A percentile compares a stretch with the other conserved stretches of the same genome.
Evolutionary conservation across 2,888 invertebrate species (phyloP).

Genomic region (Colletes collaris): DNA sequence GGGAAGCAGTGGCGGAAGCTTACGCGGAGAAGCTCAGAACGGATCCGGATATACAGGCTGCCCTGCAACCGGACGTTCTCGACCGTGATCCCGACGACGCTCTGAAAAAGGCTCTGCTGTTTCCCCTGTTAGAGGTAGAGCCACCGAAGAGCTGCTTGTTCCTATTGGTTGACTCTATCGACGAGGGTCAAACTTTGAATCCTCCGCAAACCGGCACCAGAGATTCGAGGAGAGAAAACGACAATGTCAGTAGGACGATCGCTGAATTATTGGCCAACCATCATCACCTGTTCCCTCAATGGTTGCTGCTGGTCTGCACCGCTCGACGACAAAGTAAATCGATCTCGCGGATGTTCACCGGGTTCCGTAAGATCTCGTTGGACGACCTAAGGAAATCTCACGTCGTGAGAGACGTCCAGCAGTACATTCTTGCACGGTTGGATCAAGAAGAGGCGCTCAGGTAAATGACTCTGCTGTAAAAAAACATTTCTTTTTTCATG

Average conservation of each 20-base stretch:
- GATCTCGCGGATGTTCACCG: constrained; percentile 90
- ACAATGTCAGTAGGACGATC: constrained; percentile 86
- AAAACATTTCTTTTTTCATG: no score
- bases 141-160: constrained; percentile 94
- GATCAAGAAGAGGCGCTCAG: constrained; percentile 94
- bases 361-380: constrained; percentile 95
- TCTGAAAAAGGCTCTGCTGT: constrained; percentile 93
- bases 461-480: constrained; percentile 26
- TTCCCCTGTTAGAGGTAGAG: constrained; percentile 93
- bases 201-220: constrained; percentile 81
- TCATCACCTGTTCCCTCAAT: constrained; percentile 95
- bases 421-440: constrained; percentile 95
- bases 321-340: constrained; percentile 93
- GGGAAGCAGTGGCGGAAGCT: constrained; percentile 89
- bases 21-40: constrained; percentile 91
- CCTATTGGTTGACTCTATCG: constrained; percentile 95
- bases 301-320: constrained; percentile 95
- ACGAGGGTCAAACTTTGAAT: constrained; percentile 86
- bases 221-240: constrained; percentile 82
- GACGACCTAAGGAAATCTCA: constrained; percentile 95
- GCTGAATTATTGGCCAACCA: constrained; percentile 94
- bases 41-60: constrained; percentile 92
- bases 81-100: constrained; percentile 96
- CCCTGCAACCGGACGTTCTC: constrained; percentile 91
- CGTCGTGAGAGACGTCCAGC: constrained; percentile 97